Base-by-base conservation (phyloP, 35 echinoderm and acorn worm genomes). In the Ptychodera flava region DNA sequence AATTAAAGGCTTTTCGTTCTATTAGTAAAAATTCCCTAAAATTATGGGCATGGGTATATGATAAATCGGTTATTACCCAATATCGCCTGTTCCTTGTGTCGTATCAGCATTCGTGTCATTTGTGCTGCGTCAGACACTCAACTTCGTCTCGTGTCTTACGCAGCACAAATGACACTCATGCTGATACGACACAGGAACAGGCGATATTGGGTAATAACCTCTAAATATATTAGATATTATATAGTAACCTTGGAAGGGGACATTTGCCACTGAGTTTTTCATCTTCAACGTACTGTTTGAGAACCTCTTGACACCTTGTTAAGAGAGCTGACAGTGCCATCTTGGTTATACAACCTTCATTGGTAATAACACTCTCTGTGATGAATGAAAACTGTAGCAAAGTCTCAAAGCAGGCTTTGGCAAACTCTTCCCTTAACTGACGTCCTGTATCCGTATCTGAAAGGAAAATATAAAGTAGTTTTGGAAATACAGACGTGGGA, bases 341-440 rank as follows among this genome's bases (percentile, higher is more conserved):
- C 83, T 99, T 99, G 34, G 96, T 99, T 37, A 99, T 88, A 36
- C 90, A 86, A 29, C 96, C 96, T 93, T 99, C 96, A 82, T 92
- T 90, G 1, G 85, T 85, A n/a, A 85, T 79, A 1, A 80, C 85
- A 36, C 85, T 86, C 77, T 94, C 85, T 31, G 96, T 89, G 88
- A 99, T 94, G 90, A 99, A 99, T 35, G 96, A 99, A 85, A 99
- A 99, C 85, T 94, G 96, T 28, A 99, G 88, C 28, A 99, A 87
- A 1, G 96, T 99, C 82, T 99, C 96, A 86, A 99, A 99, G 83
- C 96, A 99, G 32, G 92, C 88, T 79, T 99, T 99, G 81, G 96
- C 96, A 94, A 99, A 99, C 78, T 99, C 96, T 84, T 99, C 93
- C 34, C 96, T 78, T 38, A 99, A 38, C 32, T 98, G 92, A 64